A percentile compares a stretch with the other conserved stretches of the same genome.
phyloP scores from a whole-genome alignment of 30 jellyfish, hydroid and myxozoan genomes.

The Aurelia sp. region DNA sequence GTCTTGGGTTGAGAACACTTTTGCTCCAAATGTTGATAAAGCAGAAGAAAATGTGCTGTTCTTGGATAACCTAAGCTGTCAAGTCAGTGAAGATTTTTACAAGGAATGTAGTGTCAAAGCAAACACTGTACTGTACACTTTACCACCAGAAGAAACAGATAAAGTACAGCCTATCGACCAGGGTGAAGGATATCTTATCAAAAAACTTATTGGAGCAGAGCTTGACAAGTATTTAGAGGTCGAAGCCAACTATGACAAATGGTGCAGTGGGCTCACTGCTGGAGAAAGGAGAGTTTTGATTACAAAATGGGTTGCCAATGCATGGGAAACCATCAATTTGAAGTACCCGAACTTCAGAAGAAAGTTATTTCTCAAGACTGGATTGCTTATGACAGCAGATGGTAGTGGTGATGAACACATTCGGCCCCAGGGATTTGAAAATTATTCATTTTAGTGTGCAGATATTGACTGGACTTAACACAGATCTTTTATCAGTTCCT shows the following conservation, averaged over 20 bases:
- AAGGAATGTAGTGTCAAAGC: constrained; percentile 28
- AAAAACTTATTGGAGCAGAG: constrained; percentile 33
- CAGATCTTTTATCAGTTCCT: no score
- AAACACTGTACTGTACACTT: constrained; percentile 10
- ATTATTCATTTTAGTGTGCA: constrained; percentile 3
- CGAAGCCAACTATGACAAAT: constrained; percentile 11
- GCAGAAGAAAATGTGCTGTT: constrained; percentile 27
- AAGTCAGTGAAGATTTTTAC: constrained; percentile 21
- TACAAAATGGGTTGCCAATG: neutral
- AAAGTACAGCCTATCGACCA: constrained; percentile 43
- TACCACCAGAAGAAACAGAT: constrained; percentile 50
- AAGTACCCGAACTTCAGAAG: constrained; percentile 28
- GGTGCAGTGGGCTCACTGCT: constrained; percentile 16
- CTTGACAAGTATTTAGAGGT: constrained; percentile 18
- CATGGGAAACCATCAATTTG: constrained; percentile 9
- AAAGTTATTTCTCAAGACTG: constrained; percentile 28
- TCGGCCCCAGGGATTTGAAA: constrained; percentile 28
- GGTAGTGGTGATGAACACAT: constrained; percentile 17
- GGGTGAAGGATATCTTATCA: constrained; percentile 28
- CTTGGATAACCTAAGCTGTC: constrained; percentile 45
- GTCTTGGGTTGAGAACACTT: constrained; percentile 10
- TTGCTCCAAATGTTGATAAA: constrained; percentile 38
- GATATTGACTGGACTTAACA: no score
- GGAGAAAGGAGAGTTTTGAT: neutral
- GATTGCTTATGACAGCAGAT: constrained; percentile 28